phyloP scores from a whole-genome alignment of 2,113 vertebrate species.

The Cardinalis cardinalis region DNA sequence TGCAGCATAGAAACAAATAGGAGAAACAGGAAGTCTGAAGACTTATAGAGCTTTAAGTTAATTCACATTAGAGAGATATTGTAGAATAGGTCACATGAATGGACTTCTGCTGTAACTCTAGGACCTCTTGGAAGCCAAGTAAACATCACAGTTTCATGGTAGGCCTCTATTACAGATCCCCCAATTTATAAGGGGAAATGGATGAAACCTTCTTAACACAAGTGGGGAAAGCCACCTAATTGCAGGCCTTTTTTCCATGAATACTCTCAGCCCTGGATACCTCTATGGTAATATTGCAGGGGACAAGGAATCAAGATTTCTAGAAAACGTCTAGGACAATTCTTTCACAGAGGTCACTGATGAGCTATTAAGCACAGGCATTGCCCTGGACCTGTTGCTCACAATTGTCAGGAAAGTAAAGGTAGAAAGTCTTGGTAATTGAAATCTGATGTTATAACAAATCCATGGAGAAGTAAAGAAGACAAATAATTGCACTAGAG shows the following conservation, averaged over 20 bases:
- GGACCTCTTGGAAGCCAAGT: neutral
- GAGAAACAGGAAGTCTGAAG: neutral
- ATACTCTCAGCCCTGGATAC: neutral
- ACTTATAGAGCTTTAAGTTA: neutral
- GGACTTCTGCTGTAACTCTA: neutral
- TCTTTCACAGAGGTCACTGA: neutral
- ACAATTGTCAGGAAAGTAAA: neutral
- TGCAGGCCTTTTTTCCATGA: neutral
- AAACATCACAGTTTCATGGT: neutral
- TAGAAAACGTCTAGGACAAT: neutral
- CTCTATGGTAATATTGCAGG: neutral
- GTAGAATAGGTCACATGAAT: neutral
- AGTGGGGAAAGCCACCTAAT: neutral
- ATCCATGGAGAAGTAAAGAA: neutral
- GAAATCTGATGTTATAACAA: neutral
- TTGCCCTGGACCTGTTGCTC: neutral
- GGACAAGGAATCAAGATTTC: neutral
- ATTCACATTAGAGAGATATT: neutral
- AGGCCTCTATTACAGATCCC: neutral
- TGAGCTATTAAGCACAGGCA: neutral
- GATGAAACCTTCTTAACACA: neutral
- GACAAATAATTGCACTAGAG: neutral
- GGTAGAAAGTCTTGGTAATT: neutral
- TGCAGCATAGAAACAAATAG: neutral
- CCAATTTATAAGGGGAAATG: neutral